Percentiles rank a stretch among this genome's conserved stretches.
phyloP scores from a whole-genome alignment of 2,113 vertebrate species.

The Tinamus guttatus region DNA sequence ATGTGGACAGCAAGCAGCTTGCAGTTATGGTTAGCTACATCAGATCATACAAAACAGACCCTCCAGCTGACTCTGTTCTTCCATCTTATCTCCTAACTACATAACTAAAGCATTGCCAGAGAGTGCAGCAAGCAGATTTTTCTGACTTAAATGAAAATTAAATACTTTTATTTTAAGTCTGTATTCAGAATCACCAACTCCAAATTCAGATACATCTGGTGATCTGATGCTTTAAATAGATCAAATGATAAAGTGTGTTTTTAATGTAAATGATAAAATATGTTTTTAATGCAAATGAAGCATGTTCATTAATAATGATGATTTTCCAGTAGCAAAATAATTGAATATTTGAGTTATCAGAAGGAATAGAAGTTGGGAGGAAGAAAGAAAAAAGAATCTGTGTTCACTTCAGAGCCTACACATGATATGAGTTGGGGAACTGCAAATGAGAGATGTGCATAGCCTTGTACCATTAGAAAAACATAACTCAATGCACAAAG shows the following conservation, averaged over 20 bases:
- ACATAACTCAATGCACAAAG: not conserved
- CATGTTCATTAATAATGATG: not conserved
- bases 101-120: not conserved
- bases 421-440: not conserved
- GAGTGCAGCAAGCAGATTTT: not conserved
- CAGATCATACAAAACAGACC: not conserved
- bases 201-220: not conserved
- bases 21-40: not conserved
- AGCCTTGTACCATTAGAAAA: accelerated
- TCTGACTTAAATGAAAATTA: not conserved
- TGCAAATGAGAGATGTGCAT: not conserved
- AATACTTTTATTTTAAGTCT: not conserved
- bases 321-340: not conserved
- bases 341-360: not conserved
- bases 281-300: not conserved
- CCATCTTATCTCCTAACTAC: not conserved
- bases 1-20: not conserved
- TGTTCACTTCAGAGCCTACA: not conserved
- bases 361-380: not conserved
- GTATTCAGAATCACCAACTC: not conserved
- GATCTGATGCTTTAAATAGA: not conserved
- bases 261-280: not conserved
- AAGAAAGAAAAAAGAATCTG: not conserved
- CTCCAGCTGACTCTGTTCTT: accelerated
- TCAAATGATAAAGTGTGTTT: not conserved